Evolutionary conservation across 2,113 vertebrate genomes (phyloP), one percentile per base, ranked within the genome.

Genomic region (Otus sunia): DNA sequence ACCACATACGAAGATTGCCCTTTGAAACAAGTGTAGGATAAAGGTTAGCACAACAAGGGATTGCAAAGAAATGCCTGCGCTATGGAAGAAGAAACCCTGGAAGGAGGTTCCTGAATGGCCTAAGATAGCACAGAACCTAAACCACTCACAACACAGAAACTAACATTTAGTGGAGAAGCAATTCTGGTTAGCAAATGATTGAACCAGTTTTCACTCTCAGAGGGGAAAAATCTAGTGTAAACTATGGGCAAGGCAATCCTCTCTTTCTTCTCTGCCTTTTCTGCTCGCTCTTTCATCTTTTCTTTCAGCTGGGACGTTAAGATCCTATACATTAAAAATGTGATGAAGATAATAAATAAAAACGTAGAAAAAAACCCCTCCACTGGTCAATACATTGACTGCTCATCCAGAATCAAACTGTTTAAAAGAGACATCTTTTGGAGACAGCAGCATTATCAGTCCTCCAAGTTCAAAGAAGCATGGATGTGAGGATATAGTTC

Each of bases 1-100:
- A 25, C 6, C 1, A 2, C 74, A 62, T 5, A 34, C 25, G 60
- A 19, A 79, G 9, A 10, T 1, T 69, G 63, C 34, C 29, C 75
- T 75, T n/a, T 36, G 58, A 79, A 86, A 76, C 16, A 81, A 34
- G 19, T 15, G 10, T 9, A 36, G 32, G 36, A 30, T 26, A 60
- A 52, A 72, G 58, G 53, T n/a, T 14, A n/a, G 34, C 32, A 30
- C 7, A 14, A 22, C 1, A 12, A 69, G 17, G 16, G 41, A 12
- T 41, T 27, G 13, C n/a, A 50, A n/a, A 71, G 59, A 23, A 66
- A 71, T 0, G 0, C 16, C 66, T 58, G 18, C 9, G 12, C 60
- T 62, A 3, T 5, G 34, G 53, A 55, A 53, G 45, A 29, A 71
- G 20, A 32, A 63, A 52, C 60, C 17, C 19, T 47, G 11, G 11